Conservation (phyloP, 2,888 invertebrate genomes). For the Cantharis rufa region DNA sequence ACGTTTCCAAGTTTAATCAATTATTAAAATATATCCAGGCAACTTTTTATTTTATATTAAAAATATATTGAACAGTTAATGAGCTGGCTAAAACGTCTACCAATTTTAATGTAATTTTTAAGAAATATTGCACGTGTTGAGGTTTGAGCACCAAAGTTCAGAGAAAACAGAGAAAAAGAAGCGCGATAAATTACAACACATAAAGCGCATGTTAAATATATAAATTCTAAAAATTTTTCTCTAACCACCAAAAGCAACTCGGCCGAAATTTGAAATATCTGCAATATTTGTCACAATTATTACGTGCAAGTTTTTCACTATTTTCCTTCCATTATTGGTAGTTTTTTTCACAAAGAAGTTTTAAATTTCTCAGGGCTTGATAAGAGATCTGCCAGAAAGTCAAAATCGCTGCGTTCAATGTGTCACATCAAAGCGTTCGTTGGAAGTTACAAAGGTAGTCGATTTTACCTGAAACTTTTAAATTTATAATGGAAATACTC, state of each 20-base stretch:
- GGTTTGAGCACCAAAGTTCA: not conserved
- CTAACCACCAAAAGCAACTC: not conserved
- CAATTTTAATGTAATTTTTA: not conserved
- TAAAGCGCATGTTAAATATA: not conserved
- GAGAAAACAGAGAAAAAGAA: not conserved
- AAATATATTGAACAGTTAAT: not conserved
- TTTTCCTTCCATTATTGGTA: not conserved
- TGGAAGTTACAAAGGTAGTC: not conserved
- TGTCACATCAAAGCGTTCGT: not conserved
- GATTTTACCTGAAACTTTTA: not conserved
- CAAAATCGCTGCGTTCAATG: not conserved
- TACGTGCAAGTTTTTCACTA: not conserved
- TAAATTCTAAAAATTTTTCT: not conserved
- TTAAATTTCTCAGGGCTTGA: not conserved
- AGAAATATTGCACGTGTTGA: not conserved
- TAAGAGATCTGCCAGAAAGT: no score
- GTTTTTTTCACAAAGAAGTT: not conserved
- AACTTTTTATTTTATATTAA: not conserved
- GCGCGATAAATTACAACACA: not conserved
- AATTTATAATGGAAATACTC: not conserved
- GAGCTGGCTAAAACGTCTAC: not conserved
- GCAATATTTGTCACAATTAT: not conserved
- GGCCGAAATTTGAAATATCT: not conserved
- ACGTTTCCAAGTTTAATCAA: not conserved
- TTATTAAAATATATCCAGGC: not conserved